phyloP scores from a whole-genome alignment of 2,888 invertebrate species.

The Plagiodera versicolora region DNA sequence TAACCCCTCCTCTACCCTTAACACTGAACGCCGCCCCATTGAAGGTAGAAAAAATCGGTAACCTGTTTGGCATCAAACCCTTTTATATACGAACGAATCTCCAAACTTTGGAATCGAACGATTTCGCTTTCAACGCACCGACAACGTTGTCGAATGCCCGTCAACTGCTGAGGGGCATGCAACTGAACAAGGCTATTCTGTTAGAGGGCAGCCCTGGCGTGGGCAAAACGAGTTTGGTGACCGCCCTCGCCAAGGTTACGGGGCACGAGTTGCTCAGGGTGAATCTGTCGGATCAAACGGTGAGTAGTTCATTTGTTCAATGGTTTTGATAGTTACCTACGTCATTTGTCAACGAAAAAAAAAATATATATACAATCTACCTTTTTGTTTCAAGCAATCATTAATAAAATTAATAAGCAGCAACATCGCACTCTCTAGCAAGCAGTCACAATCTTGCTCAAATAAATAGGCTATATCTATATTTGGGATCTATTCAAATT shows the following conservation, averaged over 20 bases:
- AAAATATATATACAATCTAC: too few relatives aligned
- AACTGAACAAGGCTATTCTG: slow-evolving; percentile 88
- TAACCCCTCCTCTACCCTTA: slow-evolving; percentile 22
- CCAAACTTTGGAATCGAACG: slow-evolving; percentile 40
- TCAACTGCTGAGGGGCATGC: slow-evolving; percentile 84
- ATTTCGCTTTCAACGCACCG: slow-evolving; percentile 75
- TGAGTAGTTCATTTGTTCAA: slow-evolving; percentile 57
- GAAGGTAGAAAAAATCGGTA: slow-evolving; percentile 47
- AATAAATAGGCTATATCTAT: too few relatives aligned
- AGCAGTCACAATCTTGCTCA: too few relatives aligned
- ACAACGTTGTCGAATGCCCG: slow-evolving; percentile 81
- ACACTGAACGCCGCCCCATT: slow-evolving; percentile 25
- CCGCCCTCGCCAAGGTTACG: slow-evolving; percentile 82
- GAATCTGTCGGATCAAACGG: slow-evolving; percentile 98
- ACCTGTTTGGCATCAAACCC: slow-evolving; percentile 73
- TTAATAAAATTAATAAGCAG: too few relatives aligned
- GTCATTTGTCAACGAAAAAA: too few relatives aligned
- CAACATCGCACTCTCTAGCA: too few relatives aligned
- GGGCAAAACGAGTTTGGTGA: slow-evolving; percentile 95
- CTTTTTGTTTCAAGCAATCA: too few relatives aligned
- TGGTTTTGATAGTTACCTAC: too few relatives aligned
- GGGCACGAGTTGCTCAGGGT: slow-evolving; percentile 87
- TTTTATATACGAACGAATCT: slow-evolving; percentile 70
- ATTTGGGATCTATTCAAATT: too few relatives aligned
- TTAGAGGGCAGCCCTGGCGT: slow-evolving; percentile 98